These are phyloP conservation scores for Chirona hameri DNA, from an alignment of 2,888 invertebrate species.

Conservation along the genomic window DNA sequence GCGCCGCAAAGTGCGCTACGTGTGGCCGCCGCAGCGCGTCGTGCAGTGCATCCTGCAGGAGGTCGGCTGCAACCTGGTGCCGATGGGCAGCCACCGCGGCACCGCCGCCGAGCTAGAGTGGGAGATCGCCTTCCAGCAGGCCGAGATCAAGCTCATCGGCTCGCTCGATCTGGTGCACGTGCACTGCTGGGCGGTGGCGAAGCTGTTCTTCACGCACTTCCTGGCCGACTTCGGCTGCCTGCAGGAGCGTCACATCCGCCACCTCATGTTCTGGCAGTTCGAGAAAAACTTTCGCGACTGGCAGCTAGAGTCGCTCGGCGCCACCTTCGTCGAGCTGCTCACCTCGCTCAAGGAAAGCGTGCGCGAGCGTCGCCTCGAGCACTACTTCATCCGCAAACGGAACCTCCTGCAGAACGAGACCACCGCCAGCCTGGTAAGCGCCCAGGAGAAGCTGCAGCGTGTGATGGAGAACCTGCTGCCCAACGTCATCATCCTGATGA, in stretches of 20 bases:
- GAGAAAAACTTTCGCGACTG: constrained; percentile 67
- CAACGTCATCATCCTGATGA: constrained; percentile 30
- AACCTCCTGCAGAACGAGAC: constrained; percentile 67
- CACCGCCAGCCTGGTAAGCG: constrained; percentile 51
- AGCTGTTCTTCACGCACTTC: constrained; percentile 66
- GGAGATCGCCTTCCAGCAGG: constrained; percentile 12
- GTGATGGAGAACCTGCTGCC: constrained; percentile 65
- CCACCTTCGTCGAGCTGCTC: constrained; percentile 61
- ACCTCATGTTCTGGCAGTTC: constrained; percentile 72
- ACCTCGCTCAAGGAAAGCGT: constrained; percentile 60
- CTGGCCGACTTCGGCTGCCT: constrained; percentile 64
- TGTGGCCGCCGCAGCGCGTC: constrained; percentile 5
- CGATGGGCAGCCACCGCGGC: not conserved
- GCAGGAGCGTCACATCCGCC: constrained; percentile 66
- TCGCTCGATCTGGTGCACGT: constrained; percentile 67
- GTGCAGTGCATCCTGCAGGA: not conserved
- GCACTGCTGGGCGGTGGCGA: constrained; percentile 63
- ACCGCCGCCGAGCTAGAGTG: not conserved
- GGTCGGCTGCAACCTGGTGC: constrained; percentile 9
- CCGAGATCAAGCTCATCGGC: not conserved
- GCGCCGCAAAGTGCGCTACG: not conserved
- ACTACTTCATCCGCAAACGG: constrained; percentile 68
- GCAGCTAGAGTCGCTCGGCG: constrained; percentile 70
- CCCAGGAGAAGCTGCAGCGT: constrained; percentile 64
- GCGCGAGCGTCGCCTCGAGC: constrained; percentile 59